Percentiles rank a stretch among this genome's conserved stretches.
phyloP scores from a whole-genome alignment of 2,888 invertebrate genomes.

The Mesopsocus fuscifrons region DNA sequence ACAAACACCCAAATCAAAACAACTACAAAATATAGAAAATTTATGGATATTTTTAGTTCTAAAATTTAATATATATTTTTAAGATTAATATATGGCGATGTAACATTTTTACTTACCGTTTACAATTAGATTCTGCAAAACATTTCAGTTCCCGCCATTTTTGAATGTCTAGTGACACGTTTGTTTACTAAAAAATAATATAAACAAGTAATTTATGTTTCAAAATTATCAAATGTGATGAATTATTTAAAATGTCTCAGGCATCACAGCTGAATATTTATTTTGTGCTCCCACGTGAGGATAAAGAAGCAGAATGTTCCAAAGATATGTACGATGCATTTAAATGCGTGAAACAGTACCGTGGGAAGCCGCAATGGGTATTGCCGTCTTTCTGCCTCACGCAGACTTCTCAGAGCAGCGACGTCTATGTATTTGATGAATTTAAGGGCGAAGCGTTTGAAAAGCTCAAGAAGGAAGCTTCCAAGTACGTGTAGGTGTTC shows the following conservation, averaged over 20 bases:
- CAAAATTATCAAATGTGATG: no score
- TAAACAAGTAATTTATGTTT: no score
- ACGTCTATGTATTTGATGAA: constrained; percentile 58
- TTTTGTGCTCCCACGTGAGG: constrained; percentile 1
- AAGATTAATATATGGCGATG: no score
- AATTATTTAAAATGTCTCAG: constrained; percentile 1
- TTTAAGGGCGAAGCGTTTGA: constrained; percentile 58
- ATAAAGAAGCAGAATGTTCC: not conserved
- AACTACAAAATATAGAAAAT: no score
- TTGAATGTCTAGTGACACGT: no score
- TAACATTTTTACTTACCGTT: no score
- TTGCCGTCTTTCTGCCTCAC: not conserved
- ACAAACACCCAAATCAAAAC: no score
- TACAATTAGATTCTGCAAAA: no score
- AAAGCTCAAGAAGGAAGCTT: constrained; percentile 32
- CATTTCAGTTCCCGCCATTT: no score
- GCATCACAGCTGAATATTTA: not conserved
- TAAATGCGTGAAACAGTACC: not conserved
- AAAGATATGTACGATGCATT: not conserved
- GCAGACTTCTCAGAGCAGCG: constrained; percentile 28
- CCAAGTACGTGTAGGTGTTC: constrained; percentile 45
- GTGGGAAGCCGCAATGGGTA: constrained; percentile 1
- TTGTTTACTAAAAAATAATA: no score
- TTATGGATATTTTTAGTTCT: no score
- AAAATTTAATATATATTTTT: no score